Base-by-base conservation (phyloP, 1,140 invertebrate species). In the Drosophila elegans region DNA sequence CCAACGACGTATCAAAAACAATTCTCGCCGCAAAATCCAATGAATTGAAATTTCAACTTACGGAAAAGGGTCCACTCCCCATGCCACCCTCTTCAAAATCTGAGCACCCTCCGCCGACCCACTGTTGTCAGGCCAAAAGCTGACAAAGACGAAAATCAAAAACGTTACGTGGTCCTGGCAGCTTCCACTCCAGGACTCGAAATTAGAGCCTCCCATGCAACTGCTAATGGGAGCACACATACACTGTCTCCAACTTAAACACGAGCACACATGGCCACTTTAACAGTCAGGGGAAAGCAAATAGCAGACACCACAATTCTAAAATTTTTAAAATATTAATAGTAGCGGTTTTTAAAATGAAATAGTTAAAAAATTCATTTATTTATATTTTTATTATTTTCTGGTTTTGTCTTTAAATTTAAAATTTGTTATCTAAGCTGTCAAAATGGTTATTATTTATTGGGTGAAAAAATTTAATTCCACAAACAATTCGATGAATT, bases 1-100 rank as follows among this genome's bases (percentile, higher is more conserved):
- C 73, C 45, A 77, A 69, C 41, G 39, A 48, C 51, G 66, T 69
- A 91, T 91, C 80, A 84, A 88, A 91, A 91, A 90, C 82, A 91
- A 84, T 90, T 90, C 51, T 61, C 55, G 77, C 51, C 78, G 34
- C 66, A 73, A 84, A 89, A 82, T 85, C 85, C 78, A 75, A 68
- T 84, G 80, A 90, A 90, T 91, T 91, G 88, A 91, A 91, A 91
- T 91, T 91, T 91, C 80, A 89, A 89, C 74, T 84, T 72, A 77
- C 64, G 78, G 54, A 81, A 66, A 68, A 67, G 61, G 60, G 36
- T 44, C 67, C 66, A 29, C 21, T 9, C 29, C 52, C 44, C 39
- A 51, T 32, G 32, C 34, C 25, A 38, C 41, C 6, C 36, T 13
- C 48, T 16, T 51, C 48, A 34, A 34, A 51, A 52, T 36, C 32